Evolutionary conservation across 2,888 invertebrate genomes (phyloP).

Genomic region (Synergus gifuensis): DNA sequence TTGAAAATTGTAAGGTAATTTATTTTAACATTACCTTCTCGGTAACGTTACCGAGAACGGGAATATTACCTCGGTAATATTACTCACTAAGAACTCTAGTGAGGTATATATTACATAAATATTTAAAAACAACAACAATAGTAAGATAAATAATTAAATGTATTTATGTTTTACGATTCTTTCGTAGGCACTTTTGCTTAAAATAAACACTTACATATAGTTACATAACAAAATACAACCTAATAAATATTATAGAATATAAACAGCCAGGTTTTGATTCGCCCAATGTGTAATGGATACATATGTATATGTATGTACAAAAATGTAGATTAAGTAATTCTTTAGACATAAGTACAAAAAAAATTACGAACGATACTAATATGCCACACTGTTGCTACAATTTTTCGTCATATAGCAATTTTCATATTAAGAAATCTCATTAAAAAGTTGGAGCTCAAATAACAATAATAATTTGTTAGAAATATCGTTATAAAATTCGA

Average conservation of each 20-base stretch:
- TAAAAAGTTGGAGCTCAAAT: not conserved
- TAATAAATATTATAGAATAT: not conserved
- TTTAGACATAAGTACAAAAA: not conserved
- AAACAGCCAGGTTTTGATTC: conserved; percentile 31
- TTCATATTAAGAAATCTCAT: not conserved
- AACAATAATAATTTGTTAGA: not conserved
- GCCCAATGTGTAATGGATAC: not conserved
- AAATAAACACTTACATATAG: conserved; percentile 41
- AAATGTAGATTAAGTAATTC: not conserved
- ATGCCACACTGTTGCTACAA: not conserved
- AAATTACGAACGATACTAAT: not conserved
- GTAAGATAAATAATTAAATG: conserved; percentile 58
- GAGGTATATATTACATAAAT: too few relatives aligned
- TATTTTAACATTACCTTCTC: too few relatives aligned
- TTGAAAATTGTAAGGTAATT: too few relatives aligned
- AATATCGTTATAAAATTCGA: not conserved
- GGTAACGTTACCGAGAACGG: too few relatives aligned
- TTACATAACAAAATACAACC: conserved; percentile 32
- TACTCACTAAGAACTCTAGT: too few relatives aligned
- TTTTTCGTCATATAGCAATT: not conserved
- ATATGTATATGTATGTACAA: conserved; percentile 1
- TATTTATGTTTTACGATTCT: conserved; percentile 60
- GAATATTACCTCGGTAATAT: too few relatives aligned
- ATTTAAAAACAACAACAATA: not conserved
- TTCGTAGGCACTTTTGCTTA: conserved; percentile 65